phyloP scores from a whole-genome alignment of 2,888 invertebrate genomes.

The Cephus pulcher region DNA sequence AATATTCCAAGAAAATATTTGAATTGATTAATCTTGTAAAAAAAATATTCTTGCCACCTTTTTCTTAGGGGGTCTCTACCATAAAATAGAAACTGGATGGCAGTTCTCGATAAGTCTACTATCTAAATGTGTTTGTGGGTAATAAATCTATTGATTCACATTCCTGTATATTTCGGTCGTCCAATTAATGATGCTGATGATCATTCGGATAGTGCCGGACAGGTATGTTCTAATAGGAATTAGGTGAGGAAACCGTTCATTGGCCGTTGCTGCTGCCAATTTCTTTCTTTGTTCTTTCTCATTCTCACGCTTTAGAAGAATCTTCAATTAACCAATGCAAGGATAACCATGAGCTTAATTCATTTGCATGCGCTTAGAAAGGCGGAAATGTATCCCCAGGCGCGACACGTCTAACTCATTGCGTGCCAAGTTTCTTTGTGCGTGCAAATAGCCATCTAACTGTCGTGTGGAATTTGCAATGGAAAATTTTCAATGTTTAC shows the following conservation, averaged over 20 bases:
- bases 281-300: not conserved
- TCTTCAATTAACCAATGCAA: not conserved
- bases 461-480: not conserved
- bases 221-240: not conserved
- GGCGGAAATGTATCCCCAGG: conserved; percentile 41
- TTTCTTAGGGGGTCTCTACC: not conserved
- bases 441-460: conserved; percentile 11
- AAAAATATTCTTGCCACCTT: not conserved
- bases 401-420: not conserved
- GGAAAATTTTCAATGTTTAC: not conserved
- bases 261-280: not conserved
- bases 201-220: not conserved
- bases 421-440: conserved; percentile 25
- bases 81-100: not conserved
- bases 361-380: conserved; percentile 49
- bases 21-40: not conserved
- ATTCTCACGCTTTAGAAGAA: not conserved
- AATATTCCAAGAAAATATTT: not conserved
- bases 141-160: not conserved
- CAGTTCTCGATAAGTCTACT: not conserved
- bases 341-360: not conserved
- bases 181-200: not conserved
- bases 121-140: not conserved
- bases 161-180: not conserved
- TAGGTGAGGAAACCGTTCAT: not conserved